Evolutionary conservation across 2,113 vertebrate species (phyloP), one percentile per base, ranked within the genome.

Genomic region (Antechinus flavipes): DNA sequence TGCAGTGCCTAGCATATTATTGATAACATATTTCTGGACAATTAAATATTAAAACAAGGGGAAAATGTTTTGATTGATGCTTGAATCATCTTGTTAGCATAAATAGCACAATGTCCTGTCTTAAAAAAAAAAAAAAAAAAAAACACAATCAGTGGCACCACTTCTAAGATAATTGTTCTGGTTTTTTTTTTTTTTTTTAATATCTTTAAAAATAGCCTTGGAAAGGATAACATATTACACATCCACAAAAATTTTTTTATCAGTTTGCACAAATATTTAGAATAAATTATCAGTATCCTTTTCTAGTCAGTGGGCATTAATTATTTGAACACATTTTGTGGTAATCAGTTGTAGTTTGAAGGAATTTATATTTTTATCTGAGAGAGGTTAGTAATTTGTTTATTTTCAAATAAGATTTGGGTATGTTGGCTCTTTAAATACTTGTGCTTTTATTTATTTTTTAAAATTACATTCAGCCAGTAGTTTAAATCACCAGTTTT

Each of bases 151-250:
- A 56, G 0, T 4, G 54, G 76, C 54, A 68, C 16, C 7, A 42
- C 35, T 49, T n/a, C 25, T 27, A 14, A 46, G 42, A 30, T 53
- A 1, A 1, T 0, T 4, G 10, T 27, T 61, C 68, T 54, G 26
- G 25, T 56, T 56, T 2, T 54, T 50, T 90, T 2, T 54, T 50
- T 90, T 56, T 56, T 2, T 54, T 50, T 90, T 47, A 26, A 90
- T 91, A 95, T 91, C 89, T 61, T 91, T 90, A 93, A 68, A 94
- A 90, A 61, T 2, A 30, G 92, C 91, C 94, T 95, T 89, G 92
- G 42, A 23, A 16, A 46, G 92, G 68, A 94, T 4, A 93, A 55
- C 47, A 42, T 55, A 12, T 24, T 25, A n/a, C 16, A 52, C 5
- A 90, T 89, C 84, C 92, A 92, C 90, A 76, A 58, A 47, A 92